Percentiles rank a stretch among this genome's conserved stretches.
phyloP scores from a whole-genome alignment of 64 coral and sea anemone species.

The Porites australiensis region DNA sequence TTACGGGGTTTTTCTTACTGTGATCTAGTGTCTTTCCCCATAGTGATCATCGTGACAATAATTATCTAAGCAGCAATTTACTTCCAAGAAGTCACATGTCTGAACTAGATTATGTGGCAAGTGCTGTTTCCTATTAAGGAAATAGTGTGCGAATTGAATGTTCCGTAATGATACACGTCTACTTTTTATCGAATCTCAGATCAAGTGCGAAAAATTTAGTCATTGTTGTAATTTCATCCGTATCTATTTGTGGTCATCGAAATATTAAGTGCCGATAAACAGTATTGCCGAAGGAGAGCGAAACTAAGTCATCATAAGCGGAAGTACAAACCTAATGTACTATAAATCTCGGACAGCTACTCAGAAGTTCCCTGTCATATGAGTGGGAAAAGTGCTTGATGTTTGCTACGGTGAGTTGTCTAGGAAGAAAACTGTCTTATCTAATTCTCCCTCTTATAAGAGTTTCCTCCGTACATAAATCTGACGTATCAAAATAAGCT shows the following conservation, averaged over 20 bases:
- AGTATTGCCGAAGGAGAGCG: slow-evolving; percentile 1
- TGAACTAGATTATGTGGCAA: not conserved
- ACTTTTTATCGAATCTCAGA: not conserved
- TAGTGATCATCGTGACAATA: too few relatives aligned
- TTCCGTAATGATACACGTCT: not conserved
- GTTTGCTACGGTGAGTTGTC: too few relatives aligned
- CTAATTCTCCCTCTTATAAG: too few relatives aligned
- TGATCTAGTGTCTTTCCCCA: not conserved
- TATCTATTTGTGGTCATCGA: not conserved
- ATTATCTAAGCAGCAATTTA: not conserved
- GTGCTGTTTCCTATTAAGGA: slow-evolving; percentile 4
- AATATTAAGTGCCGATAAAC: slow-evolving; percentile 12
- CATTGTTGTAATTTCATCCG: not conserved
- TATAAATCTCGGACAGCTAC: not conserved
- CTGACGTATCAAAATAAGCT: too few relatives aligned
- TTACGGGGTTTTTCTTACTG: not conserved
- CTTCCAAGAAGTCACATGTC: not conserved
- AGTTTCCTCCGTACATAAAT: too few relatives aligned
- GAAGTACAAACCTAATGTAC: not conserved
- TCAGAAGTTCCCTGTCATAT: too few relatives aligned
- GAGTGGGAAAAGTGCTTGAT: too few relatives aligned
- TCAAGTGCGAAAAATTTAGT: not conserved
- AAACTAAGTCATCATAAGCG: slow-evolving; percentile 12
- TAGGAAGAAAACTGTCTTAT: too few relatives aligned
- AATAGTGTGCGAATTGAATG: not conserved